Evolutionary conservation across 2,797 vertebrate species (phyloP), one percentile per base, ranked within the genome.

Genomic region (Microctenopoma lineatum): DNA sequence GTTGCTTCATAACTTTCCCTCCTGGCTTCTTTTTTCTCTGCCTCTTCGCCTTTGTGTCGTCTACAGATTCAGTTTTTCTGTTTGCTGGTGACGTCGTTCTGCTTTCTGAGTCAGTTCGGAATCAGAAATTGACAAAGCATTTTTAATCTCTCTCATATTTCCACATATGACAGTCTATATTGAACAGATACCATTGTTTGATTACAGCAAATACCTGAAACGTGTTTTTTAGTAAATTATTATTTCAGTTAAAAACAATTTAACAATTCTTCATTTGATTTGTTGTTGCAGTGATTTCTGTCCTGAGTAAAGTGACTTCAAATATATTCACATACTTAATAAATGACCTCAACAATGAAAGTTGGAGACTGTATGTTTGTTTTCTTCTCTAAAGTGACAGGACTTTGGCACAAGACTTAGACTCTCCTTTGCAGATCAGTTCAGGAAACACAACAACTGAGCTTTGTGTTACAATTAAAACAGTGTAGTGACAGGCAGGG

Each of bases 1-100:
- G 61, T 60, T 74, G 59, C 70, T 73, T 59, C 53, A 21, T 48
- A 59, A 1, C 53, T 46, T 15, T 38, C 45, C 45, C 46, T 44
- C 44, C 15, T 52, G 54, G 50, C 4, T 29, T 45, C 16, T 12
- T 21, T 9, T 21, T 5, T 66, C 44, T 54, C 42, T 44, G 15
- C 50, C 7, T 29, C 53, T 41, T 52, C 59, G 45, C 67, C 41
- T 42, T 76, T 32, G 42, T 59, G 21, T 68, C 9, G 7, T 53
- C 18, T 45, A n/a, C 39, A 44, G 59, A 59, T 21, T 29, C 15
- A 47, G 48, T 21, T 50, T 3, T 46, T 18, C 7, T 18, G 2
- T 14, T 21, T 18, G 4, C 44, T 27, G 6, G 4, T 26, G 5
- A 11, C 39, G 5, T 62, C 16, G 2, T n/a, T 52, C 42, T 51